Percentiles rank a stretch among this genome's conserved stretches.
phyloP scores from a whole-genome alignment of 1,140 invertebrate species.

The Lineus longissimus region DNA sequence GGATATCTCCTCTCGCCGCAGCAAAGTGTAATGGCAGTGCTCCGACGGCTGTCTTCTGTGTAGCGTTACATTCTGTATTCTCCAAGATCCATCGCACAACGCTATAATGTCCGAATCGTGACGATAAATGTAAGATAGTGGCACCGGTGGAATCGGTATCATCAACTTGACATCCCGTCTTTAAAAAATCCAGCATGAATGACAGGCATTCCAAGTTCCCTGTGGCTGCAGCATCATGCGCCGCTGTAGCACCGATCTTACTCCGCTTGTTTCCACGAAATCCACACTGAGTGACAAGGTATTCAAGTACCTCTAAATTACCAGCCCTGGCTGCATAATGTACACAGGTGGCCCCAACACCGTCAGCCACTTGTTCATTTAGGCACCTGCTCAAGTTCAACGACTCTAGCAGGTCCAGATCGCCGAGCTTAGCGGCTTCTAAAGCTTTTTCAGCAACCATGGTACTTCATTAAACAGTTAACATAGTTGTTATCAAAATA shows the following conservation, averaged over 20 bases:
- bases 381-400: slow-evolving; percentile 3
- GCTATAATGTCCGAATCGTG: slow-evolving; percentile 58
- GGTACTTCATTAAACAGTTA: not conserved
- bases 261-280: slow-evolving; percentile 36
- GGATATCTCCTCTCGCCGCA: slow-evolving; percentile 75
- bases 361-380: slow-evolving; percentile 31
- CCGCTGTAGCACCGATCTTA: slow-evolving; percentile 49
- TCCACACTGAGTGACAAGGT: slow-evolving; percentile 35
- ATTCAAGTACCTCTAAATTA: slow-evolving; percentile 40
- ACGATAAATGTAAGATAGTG: slow-evolving; percentile 53
- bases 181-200: slow-evolving; percentile 45
- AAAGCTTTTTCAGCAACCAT: slow-evolving; percentile 4
- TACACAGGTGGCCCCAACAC: slow-evolving; percentile 48
- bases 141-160: slow-evolving; percentile 53
- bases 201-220: slow-evolving; percentile 49
- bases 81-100: slow-evolving; percentile 62
- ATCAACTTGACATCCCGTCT: slow-evolving; percentile 40
- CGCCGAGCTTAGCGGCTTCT: not conserved
- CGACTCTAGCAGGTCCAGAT: not conserved
- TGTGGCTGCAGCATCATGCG: slow-evolving; percentile 55
- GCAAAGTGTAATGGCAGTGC: slow-evolving; percentile 81
- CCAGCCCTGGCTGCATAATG: slow-evolving; percentile 55
- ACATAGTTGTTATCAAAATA: too few species aligned
- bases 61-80: slow-evolving; percentile 59
- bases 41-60: slow-evolving; percentile 55